A percentile compares a stretch with the other conserved stretches of the same genome.
Evolutionary conservation across 2,797 vertebrate genomes (phyloP).

Genomic region (Sciurus vulgaris): DNA sequence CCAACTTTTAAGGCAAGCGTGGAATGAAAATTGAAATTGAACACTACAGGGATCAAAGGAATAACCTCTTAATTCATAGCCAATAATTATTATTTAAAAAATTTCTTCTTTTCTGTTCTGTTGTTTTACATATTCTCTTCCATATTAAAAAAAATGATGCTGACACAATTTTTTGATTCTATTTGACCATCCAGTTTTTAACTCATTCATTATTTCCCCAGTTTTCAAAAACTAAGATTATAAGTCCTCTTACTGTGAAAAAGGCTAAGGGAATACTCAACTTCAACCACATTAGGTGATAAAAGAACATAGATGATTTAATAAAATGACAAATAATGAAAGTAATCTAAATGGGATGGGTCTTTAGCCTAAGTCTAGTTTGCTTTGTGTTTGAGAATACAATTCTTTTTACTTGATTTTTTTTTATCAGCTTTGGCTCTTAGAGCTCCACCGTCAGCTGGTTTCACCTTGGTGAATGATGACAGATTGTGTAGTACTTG

Average conservation of each 20-base stretch:
- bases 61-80: background rate
- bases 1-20: conserved; percentile 29
- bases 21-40: conserved; percentile 52
- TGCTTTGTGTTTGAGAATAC: background rate
- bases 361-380: background rate
- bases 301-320: background rate
- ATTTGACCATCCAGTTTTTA: conserved; percentile 29
- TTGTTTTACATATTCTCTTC: background rate
- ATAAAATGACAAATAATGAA: conserved; percentile 11
- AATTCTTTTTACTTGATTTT: conserved; percentile 16
- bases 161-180: conserved; percentile 7
- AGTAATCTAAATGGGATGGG: background rate
- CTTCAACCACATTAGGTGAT: background rate
- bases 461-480: background rate
- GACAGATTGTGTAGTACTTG: background rate
- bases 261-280: background rate
- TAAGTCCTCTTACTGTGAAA: background rate
- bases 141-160: background rate
- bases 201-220: background rate
- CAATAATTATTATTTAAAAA: background rate
- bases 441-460: background rate
- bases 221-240: background rate
- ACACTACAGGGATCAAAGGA: background rate
- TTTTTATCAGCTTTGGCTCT: background rate
- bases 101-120: background rate